phyloP scores from a whole-genome alignment of 2,797 vertebrate genomes.

The Pogonophryne albipinna region DNA sequence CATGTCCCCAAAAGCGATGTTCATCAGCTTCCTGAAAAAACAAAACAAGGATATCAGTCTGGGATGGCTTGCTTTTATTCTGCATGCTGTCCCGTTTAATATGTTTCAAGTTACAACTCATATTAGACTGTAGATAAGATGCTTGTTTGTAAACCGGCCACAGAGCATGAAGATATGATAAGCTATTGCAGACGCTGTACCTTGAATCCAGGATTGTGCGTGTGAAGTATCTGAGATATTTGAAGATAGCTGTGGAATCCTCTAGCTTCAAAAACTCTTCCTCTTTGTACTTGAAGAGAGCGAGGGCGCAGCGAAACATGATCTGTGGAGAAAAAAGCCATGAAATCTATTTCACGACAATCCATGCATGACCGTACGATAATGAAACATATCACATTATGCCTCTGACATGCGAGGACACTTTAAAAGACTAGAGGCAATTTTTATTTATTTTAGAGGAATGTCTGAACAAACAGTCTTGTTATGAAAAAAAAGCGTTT shows the following conservation, averaged over 20 bases:
- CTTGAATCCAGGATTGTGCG: constrained; percentile 93
- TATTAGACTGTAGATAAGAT: background rate
- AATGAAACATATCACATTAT: background rate
- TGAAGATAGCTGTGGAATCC: constrained; percentile 95
- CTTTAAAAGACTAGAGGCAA: background rate
- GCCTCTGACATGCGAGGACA: background rate
- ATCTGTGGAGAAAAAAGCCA: constrained; percentile 83
- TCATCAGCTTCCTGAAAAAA: constrained; percentile 91
- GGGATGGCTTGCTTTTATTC: background rate
- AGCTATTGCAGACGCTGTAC: constrained; percentile 70
- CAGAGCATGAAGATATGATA: background rate
- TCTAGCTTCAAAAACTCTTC: constrained; percentile 95
- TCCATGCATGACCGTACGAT: background rate
- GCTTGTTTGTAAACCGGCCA: background rate
- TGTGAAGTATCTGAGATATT: constrained; percentile 95
- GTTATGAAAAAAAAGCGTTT: background rate
- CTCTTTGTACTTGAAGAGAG: constrained; percentile 97
- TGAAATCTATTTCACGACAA: constrained; percentile 23
- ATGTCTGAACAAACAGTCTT: background rate
- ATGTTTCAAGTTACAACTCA: background rate
- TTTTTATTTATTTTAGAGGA: background rate
- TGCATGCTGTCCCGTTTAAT: background rate
- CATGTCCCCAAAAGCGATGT: constrained; percentile 95
- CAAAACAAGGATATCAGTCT: background rate
- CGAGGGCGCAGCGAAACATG: constrained; percentile 95